phyloP scores from a whole-genome alignment of 2,888 invertebrate genomes.

The Caenorhabditis virilis region DNA sequence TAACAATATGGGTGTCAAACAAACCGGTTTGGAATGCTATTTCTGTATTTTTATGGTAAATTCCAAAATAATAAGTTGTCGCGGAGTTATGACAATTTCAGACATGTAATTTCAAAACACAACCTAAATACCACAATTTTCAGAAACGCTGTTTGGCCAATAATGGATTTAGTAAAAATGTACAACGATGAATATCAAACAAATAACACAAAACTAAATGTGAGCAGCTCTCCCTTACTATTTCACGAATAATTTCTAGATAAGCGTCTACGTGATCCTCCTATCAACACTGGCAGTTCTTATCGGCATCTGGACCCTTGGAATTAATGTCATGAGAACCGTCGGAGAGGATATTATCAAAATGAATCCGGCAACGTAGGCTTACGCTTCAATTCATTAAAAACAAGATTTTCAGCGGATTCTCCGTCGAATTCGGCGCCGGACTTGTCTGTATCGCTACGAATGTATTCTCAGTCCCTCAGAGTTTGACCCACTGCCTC shows the following conservation, averaged over 20 bases:
- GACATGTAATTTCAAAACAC: too few species aligned
- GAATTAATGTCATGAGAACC: conserved; percentile 90
- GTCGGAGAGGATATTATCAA: conserved; percentile 81
- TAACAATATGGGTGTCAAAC: too few species aligned
- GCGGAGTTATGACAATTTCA: too few species aligned
- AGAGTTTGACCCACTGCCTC: conserved; percentile 97
- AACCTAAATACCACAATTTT: too few species aligned
- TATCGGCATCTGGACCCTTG: conserved; percentile 91
- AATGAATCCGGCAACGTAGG: conserved; percentile 38
- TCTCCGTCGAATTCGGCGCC: conserved; percentile 92
- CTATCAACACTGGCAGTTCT: conserved; percentile 78
- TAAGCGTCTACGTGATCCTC: conserved; percentile 16
- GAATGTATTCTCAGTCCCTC: conserved; percentile 92
- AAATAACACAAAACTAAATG: conserved; percentile 18
- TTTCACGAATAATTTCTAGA: conserved; percentile 5
- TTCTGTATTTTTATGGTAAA: too few species aligned
- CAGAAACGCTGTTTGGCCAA: conserved; percentile 24
- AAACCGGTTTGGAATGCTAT: too few species aligned
- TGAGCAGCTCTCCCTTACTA: conserved; percentile 1
- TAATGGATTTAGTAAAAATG: conserved; percentile 22
- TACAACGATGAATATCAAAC: conserved; percentile 29
- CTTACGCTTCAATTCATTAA: neutral
- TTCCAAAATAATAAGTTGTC: too few species aligned
- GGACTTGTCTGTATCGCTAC: conserved; percentile 92
- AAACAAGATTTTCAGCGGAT: conserved; percentile 76